Conservation (phyloP, 2,797 vertebrate genomes). For the Paratrypauchen microcephalus region DNA sequence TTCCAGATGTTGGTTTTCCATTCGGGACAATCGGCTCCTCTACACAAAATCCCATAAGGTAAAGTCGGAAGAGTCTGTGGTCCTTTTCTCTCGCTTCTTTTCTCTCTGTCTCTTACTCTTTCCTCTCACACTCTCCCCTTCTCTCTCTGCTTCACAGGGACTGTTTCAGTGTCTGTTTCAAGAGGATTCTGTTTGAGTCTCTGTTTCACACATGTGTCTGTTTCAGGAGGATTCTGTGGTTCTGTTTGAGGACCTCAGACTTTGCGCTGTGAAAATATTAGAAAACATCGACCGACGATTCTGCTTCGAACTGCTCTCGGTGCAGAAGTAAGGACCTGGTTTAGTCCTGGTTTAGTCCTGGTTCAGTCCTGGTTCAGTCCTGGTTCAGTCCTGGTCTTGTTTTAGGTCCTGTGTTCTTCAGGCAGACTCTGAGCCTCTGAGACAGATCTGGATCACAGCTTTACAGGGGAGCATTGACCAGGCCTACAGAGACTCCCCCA, state of each 20-base stretch:
- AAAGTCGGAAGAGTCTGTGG: neutral
- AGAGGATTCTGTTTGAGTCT: too few species aligned
- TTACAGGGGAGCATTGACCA: conserved; percentile 77
- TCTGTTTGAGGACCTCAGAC: conserved; percentile 77
- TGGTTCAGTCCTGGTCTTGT: conserved; percentile 2
- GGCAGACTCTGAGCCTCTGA: conserved; percentile 74
- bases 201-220: too few species aligned
- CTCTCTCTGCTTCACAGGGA: too few species aligned
- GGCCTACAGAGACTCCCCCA: conserved; percentile 64
- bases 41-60: conserved; percentile 80
- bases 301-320: conserved; percentile 78
- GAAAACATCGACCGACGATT: conserved; percentile 72
- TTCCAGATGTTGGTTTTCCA: conserved; percentile 76
- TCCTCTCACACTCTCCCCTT: too few species aligned
- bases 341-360: neutral
- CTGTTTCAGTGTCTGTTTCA: too few species aligned
- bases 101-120: neutral
- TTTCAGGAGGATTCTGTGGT: conserved; percentile 64
- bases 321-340: conserved; percentile 68
- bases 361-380: neutral
- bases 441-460: conserved; percentile 68
- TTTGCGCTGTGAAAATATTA: conserved; percentile 74
- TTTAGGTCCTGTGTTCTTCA: conserved; percentile 75
- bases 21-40: conserved; percentile 73
- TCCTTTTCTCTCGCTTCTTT: too few species aligned